These are phyloP conservation scores for Altica lythri DNA, from an alignment of 2,888 invertebrate genomes.

Conservation along the genomic window DNA sequence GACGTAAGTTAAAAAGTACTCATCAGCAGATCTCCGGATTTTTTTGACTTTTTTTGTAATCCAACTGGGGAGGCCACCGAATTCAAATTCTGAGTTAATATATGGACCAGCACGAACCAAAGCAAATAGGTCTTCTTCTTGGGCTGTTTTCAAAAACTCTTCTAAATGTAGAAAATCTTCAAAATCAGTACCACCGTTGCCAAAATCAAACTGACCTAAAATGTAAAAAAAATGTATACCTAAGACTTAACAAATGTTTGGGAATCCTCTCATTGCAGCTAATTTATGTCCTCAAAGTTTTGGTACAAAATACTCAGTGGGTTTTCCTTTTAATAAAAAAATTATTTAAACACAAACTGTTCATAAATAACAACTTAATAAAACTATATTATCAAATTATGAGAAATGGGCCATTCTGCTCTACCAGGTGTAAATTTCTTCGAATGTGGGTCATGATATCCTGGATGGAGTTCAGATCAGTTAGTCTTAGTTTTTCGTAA, in stretches of 20 bases:
- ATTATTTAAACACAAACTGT: no score
- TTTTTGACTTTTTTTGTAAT: constrained; percentile 47
- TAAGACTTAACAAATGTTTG: neutral
- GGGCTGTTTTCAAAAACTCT: constrained; percentile 72
- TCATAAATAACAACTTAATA: no score
- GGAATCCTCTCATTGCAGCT: neutral
- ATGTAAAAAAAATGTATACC: neutral
- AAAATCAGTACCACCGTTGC: constrained; percentile 63
- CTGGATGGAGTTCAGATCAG: no score
- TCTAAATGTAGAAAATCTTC: constrained; percentile 60
- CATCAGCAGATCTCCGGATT: constrained; percentile 18
- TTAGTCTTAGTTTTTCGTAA: no score
- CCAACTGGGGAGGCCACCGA: constrained; percentile 53
- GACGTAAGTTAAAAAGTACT: constrained; percentile 16
- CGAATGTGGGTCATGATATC: no score
- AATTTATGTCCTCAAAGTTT: neutral
- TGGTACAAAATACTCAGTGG: neutral
- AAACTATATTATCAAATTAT: no score
- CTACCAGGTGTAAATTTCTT: no score
- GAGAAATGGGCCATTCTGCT: no score
- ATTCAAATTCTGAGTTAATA: constrained; percentile 89
- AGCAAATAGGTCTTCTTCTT: constrained; percentile 77
- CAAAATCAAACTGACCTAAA: constrained; percentile 59
- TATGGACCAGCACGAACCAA: constrained; percentile 88
- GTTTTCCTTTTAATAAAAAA: neutral